Base-by-base conservation (phyloP, 2,797 vertebrate species). In the Channa striata region DNA sequence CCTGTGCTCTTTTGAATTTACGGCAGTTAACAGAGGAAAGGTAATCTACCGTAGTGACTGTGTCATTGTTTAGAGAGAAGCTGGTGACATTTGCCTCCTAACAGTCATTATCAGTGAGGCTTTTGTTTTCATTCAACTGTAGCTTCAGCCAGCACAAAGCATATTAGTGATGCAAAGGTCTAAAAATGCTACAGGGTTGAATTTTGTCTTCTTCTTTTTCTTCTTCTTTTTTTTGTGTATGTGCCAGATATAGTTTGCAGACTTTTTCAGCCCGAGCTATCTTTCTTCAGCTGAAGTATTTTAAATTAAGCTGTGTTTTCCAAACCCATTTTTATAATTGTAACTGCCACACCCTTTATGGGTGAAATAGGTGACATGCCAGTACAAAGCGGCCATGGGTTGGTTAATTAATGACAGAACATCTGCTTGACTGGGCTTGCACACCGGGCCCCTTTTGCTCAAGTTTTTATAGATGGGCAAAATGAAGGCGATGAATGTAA, bases 1-100 rank as follows among this genome's bases (percentile, higher is more conserved):
- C 58, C 12, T 49, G 23, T 57, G 51, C 54, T 73, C 69, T 51
- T 87, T 90, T 90, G 81, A 81, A 83, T 88, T 83, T 62, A 51
- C 61, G 76, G 30, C 59, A 9, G 59, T 46, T 57, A 13, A 33
- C 8, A 16, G 51, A 46, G 59, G 37, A 62, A 42, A 62, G 50
- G n/a, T 74, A 58, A 85, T 90, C 84, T 79, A 6, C 61, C 50
- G 5, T 3, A 25, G 57, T 61, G 46, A 61, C 72, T 59, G 47
- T 40, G 47, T 57, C 76, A 76, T 70, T 86, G 83, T 87, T 77
- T 21, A 57, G 70, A 43, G 60, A 33, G 37, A 62, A 72, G 60
- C 59, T 1, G 37, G n/a, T 76, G 71, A 58, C 77, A 77, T 89
- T 88, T 84, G 53, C 67, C 46, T 80, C 59, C 39, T 19, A 1